Conservation (phyloP, 2,888 invertebrate genomes). For the Bombylius major region DNA sequence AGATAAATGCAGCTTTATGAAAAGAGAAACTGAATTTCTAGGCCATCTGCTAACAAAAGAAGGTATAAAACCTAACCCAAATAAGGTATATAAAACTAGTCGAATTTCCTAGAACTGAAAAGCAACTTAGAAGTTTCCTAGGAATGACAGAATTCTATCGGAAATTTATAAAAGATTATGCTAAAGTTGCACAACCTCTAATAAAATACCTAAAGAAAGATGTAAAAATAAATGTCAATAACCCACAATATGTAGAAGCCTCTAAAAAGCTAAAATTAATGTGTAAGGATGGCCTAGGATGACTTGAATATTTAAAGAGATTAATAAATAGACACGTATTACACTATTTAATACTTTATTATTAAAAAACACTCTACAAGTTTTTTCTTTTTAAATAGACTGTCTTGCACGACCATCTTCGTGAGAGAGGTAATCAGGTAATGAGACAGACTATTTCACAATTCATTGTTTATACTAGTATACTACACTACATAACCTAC, state of each 20-base stretch:
- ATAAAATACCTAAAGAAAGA: slow-evolving; percentile 11
- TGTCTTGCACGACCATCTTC: too few relatives aligned
- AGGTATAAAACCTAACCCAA: slow-evolving; percentile 6
- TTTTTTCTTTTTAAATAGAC: too few relatives aligned
- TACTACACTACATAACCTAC: too few relatives aligned
- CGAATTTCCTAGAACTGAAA: slow-evolving; percentile 8
- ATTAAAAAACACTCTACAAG: too few relatives aligned
- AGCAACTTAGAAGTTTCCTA: slow-evolving; percentile 12
- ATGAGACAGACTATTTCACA: too few relatives aligned
- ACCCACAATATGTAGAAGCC: slow-evolving; percentile 5
- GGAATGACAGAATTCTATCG: slow-evolving; percentile 11
- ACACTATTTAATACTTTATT: too few relatives aligned
- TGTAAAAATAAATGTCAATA: slow-evolving; percentile 4
- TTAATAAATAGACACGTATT: too few relatives aligned
- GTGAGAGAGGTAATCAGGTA: too few relatives aligned
- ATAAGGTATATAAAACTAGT: slow-evolving; percentile 3
- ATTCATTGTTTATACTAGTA: too few relatives aligned
- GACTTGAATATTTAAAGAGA: too few relatives aligned
- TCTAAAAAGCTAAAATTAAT: slow-evolving; percentile 7
- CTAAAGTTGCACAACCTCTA: slow-evolving; percentile 11
- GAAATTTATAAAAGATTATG: slow-evolving; percentile 9
- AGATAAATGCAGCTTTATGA: slow-evolving; percentile 6
- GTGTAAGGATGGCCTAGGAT: too few relatives aligned
- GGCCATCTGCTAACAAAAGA: slow-evolving; percentile 6
- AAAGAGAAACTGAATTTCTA: slow-evolving; percentile 5